These are phyloP conservation scores for Dryas iulia DNA, from an alignment of 1,140 invertebrate species.

Conservation along the genomic window DNA sequence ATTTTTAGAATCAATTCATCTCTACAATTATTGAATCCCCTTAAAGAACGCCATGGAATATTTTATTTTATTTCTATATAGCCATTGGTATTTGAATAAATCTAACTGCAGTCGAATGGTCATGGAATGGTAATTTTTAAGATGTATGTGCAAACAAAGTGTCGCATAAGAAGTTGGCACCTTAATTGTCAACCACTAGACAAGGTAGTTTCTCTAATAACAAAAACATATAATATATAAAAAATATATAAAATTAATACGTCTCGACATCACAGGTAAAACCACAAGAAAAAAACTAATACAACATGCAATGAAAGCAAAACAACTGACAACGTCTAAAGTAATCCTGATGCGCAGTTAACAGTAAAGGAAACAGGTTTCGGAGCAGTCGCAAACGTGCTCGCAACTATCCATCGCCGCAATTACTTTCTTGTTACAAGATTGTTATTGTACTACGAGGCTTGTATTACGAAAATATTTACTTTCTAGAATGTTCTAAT, in stretches of 20 bases:
- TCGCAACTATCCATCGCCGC: slow-evolving; percentile 6
- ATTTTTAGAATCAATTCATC: too few relatives aligned
- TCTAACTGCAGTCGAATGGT: too few relatives aligned
- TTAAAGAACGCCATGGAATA: too few relatives aligned
- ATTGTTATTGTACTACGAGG: neutral
- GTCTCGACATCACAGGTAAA: neutral
- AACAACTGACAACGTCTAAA: neutral
- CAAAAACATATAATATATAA: neutral
- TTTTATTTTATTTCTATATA: too few relatives aligned
- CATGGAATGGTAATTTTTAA: too few relatives aligned
- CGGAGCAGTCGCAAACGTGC: neutral
- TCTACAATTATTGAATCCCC: too few relatives aligned
- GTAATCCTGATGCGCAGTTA: neutral
- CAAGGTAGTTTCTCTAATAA: neutral
- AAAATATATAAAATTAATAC: too few relatives aligned
- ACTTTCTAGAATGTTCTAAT: neutral
- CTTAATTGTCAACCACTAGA: neutral
- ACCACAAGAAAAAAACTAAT: neutral
- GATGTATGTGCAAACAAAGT: too few relatives aligned
- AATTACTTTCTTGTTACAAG: slow-evolving; percentile 24
- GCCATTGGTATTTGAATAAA: too few relatives aligned
- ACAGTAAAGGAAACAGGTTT: slow-evolving; percentile 25
- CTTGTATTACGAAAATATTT: slow-evolving; percentile 4
- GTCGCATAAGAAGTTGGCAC: neutral
- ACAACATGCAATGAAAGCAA: neutral